These are phyloP conservation scores for Pollenia labialis DNA, from an alignment of 2,888 invertebrate species.

Conservation along the genomic window DNA sequence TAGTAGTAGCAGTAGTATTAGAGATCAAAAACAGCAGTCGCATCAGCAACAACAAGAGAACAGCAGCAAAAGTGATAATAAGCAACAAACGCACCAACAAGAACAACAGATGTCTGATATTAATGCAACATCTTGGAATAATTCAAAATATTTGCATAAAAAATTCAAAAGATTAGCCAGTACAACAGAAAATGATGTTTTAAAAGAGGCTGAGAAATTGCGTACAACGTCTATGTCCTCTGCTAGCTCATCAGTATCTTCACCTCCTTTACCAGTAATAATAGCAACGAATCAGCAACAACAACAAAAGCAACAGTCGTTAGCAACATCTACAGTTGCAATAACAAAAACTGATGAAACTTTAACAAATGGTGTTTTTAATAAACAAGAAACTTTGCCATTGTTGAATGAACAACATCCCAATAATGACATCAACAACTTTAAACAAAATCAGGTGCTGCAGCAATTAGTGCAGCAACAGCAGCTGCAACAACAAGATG, in stretches of 20 bases:
- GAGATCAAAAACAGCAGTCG: constrained; percentile 64
- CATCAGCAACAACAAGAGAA: constrained; percentile 71
- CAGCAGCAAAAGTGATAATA: constrained; percentile 71
- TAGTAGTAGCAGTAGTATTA: constrained; percentile 57
- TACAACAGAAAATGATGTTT: constrained; percentile 77
- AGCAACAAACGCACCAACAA: constrained; percentile 51
- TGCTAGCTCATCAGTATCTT: constrained; percentile 78
- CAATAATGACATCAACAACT: constrained; percentile 42
- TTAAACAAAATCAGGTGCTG: constrained; percentile 52
- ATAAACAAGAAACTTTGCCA: constrained; percentile 40
- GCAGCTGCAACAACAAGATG: constrained; percentile 34
- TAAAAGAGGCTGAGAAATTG: constrained; percentile 74
- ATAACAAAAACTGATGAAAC: constrained; percentile 45
- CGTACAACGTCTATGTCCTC: constrained; percentile 81
- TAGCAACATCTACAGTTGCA: constrained; percentile 9
- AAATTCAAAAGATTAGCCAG: constrained; percentile 95
- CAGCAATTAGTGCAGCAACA: constrained; percentile 52
- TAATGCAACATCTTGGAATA: constrained; percentile 83
- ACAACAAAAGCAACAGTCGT: constrained; percentile 56
- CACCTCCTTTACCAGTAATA: constrained; percentile 78
- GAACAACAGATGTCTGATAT: constrained; percentile 52
- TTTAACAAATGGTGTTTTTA: constrained; percentile 67
- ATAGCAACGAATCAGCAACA: constrained; percentile 51
- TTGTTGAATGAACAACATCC: constrained; percentile 24
- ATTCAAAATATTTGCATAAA: constrained; percentile 94